Evolutionary conservation across 2,113 vertebrate genomes (phyloP).

Genomic region (Elephantulus edwardii): DNA sequence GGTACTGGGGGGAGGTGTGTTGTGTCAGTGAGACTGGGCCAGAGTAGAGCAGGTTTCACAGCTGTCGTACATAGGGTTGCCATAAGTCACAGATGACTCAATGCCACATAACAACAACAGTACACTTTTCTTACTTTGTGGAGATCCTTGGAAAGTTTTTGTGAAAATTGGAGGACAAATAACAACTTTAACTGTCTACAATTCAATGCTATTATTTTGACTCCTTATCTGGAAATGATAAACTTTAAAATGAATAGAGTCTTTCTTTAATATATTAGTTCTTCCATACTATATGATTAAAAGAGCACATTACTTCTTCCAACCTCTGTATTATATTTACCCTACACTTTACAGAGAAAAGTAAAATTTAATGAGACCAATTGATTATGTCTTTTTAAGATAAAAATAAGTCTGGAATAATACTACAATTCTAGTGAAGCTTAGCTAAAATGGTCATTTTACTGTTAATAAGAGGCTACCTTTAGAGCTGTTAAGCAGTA

Average conservation of each 20-base stretch:
- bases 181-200: background rate
- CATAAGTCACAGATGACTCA: too few relatives aligned
- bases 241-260: background rate
- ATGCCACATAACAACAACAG: too few relatives aligned
- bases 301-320: background rate
- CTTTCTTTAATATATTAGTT: background rate
- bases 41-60: too few relatives aligned
- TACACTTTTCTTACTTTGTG: background rate
- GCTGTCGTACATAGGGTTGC: too few relatives aligned
- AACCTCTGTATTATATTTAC: background rate
- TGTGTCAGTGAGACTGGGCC: too few relatives aligned
- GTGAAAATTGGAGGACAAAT: background rate
- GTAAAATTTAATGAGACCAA: background rate
- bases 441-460: background rate
- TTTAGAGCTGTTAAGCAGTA: conserved; percentile 18
- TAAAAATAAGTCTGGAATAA: background rate
- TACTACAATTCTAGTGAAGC: background rate
- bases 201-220: background rate
- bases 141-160: conserved; percentile 8
- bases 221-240: background rate
- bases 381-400: background rate
- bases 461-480: background rate
- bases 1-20: too few relatives aligned
- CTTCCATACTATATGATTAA: background rate
- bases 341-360: background rate